A percentile compares a stretch with the other conserved stretches of the same genome.
phyloP scores from a whole-genome alignment of 2,113 vertebrate species.

The Cavia porcellus region DNA sequence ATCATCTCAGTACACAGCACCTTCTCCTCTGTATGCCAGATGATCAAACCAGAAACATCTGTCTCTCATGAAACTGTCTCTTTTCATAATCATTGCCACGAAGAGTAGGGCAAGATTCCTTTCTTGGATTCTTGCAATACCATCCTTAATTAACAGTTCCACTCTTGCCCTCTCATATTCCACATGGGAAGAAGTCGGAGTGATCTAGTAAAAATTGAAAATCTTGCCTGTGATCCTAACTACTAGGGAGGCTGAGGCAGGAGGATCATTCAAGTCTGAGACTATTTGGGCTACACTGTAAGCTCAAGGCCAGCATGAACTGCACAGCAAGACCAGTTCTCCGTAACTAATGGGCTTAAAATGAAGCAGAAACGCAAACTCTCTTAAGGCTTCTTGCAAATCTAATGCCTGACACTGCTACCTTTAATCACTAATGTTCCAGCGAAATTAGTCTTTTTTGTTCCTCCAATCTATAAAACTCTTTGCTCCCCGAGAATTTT shows the following conservation, averaged over 20 bases:
- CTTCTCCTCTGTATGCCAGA: neutral
- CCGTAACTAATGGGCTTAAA: neutral
- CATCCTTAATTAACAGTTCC: neutral
- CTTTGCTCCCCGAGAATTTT: neutral
- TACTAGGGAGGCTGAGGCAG: too few species aligned
- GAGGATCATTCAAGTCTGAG: too few species aligned
- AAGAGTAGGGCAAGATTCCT: neutral
- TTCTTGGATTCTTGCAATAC: neutral
- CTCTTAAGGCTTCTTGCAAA: neutral
- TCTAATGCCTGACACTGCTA: neutral
- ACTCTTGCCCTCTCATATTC: neutral
- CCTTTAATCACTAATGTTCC: neutral
- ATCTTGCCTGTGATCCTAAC: too few species aligned
- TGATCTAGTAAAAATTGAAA: too few species aligned
- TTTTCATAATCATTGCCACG: neutral
- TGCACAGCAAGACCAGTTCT: too few species aligned
- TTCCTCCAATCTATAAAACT: neutral
- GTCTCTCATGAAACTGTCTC: neutral
- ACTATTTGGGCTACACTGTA: too few species aligned
- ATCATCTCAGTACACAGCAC: neutral
- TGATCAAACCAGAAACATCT: conserved; percentile 36
- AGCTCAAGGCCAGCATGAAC: too few species aligned
- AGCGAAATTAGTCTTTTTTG: neutral
- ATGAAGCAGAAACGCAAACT: conserved; percentile 34
- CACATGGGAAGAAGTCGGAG: too few species aligned